phyloP scores from a whole-genome alignment of 2,888 invertebrate species.

The Pycnomerus fuliginosus region DNA sequence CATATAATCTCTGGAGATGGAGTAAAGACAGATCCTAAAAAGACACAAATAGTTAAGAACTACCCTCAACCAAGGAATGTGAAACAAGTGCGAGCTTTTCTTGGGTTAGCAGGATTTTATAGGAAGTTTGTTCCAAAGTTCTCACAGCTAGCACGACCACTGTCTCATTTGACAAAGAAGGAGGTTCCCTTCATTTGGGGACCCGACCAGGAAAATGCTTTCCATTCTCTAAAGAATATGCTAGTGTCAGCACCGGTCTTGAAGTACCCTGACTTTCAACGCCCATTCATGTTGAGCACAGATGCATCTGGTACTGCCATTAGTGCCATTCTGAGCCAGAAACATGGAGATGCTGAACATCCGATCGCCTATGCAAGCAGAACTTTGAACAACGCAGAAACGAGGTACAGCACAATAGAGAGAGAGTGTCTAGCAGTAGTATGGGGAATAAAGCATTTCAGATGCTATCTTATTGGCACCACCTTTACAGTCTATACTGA shows the following conservation, averaged over 20 bases:
- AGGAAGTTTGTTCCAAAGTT: conserved; percentile 18
- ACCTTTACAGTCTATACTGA: conserved; percentile 9
- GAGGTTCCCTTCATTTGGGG: conserved; percentile 8
- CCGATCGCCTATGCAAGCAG: conserved; percentile 6
- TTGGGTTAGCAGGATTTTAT: conserved; percentile 19
- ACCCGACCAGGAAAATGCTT: conserved; percentile 2
- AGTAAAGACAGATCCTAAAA: conserved; percentile 13
- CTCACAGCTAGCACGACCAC: conserved; percentile 11
- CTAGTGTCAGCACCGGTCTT: conserved; percentile 2
- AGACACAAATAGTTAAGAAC: conserved; percentile 12
- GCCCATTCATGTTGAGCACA: conserved; percentile 11
- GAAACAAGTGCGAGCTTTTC: conserved; percentile 17
- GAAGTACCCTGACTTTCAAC: conserved; percentile 10
- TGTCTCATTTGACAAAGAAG: conserved; percentile 12
- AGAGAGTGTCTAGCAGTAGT: conserved; percentile 13
- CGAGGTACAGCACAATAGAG: conserved; percentile 20
- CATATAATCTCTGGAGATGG: conserved; percentile 9
- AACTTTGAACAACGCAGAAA: conserved; percentile 13
- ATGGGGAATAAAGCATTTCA: conserved; percentile 8
- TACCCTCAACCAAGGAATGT: conserved; percentile 15
- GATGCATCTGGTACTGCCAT: conserved; percentile 12
- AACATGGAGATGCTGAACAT: conserved; percentile 1
- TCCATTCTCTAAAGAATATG: conserved; percentile 1
- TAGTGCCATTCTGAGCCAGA: conserved; percentile 2
- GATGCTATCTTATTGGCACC: conserved; percentile 7